Evolutionary conservation across 2,888 invertebrate genomes (phyloP), one percentile per base, ranked within the genome.

Genomic region (Neoscelio sp.): DNA sequence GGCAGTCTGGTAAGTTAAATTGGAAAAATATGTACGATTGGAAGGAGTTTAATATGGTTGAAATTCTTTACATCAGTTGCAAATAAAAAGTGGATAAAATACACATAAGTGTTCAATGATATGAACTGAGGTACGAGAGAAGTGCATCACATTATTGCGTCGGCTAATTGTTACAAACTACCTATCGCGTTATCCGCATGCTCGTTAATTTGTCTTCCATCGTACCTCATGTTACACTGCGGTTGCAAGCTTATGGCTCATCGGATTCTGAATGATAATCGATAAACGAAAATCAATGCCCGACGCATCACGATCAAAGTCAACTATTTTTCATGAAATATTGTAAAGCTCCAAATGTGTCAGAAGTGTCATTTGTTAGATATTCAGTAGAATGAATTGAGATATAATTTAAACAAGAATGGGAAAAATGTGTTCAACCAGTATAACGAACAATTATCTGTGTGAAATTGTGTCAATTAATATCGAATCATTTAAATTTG

Each of bases 111-210:
- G 18, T 6, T 26, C 20, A 58, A 48, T 33, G 26, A 46, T 62
- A 60, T 44, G 42, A 46, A 42, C 35, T 20, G 44, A 54, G 35
- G 50, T 40, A 58, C 10, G 46, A 40, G 44, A 46, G 67, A 48
- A 64, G 65, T 50, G 33, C 62, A 70, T 78, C 76, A 56, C 80
- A 82, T 84, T 82, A 83, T 83, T 78, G 79, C 67, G 56, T 40
- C 73, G 64, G 70, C 78, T 85, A 82, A 86, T 86, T 84, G 84
- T 86, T 83, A 85, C 83, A 84, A 85, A 85, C 84, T 84, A 80
- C 80, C 78, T 56, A 62, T 75, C 67, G 81, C 79, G 80, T 78
- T 68, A 78, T 68, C 78, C 67, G 60, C 65, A 68, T 50, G 73
- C 62, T 68, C 73, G 64, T 73, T 78, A 78, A 78, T 78, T 73